These are phyloP conservation scores for Drosophila borborema DNA, from an alignment of 2,888 invertebrate genomes.

Conservation along the genomic window DNA sequence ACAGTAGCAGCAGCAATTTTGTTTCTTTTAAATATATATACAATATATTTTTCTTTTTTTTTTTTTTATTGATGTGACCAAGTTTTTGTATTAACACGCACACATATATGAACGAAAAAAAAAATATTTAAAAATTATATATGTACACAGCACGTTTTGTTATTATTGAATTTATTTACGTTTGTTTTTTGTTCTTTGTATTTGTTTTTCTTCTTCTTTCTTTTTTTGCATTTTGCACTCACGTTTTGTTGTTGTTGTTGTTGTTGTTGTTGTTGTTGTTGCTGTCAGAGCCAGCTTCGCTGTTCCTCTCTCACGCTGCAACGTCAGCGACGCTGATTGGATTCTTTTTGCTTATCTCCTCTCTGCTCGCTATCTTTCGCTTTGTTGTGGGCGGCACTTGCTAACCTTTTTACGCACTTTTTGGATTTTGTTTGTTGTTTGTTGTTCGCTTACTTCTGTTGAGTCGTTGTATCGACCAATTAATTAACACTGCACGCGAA, in stretches of 20 bases:
- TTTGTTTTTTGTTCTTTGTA: not conserved
- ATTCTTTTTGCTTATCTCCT: slow-evolving; percentile 13
- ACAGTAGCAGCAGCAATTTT: slow-evolving; percentile 12
- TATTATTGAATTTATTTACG: slow-evolving; percentile 36
- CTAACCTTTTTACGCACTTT: slow-evolving; percentile 46
- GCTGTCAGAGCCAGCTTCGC: slow-evolving; percentile 45
- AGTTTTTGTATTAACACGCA: slow-evolving; percentile 21
- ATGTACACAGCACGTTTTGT: slow-evolving; percentile 44
- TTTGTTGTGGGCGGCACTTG: slow-evolving; percentile 64
- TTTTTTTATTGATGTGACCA: slow-evolving; percentile 29
- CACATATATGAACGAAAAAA: slow-evolving; percentile 7
- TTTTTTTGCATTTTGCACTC: slow-evolving; percentile 53
- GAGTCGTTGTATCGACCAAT: slow-evolving; percentile 49
- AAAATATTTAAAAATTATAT: slow-evolving; percentile 8
- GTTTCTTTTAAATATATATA: too few relatives aligned
- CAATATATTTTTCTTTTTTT: not conserved
- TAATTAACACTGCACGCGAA: slow-evolving; percentile 61
- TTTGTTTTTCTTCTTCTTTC: too few relatives aligned
- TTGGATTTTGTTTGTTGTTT: slow-evolving; percentile 23
- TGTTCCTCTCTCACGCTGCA: slow-evolving; percentile 21
- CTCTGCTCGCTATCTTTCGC: slow-evolving; percentile 10
- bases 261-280: slow-evolving; percentile 37
- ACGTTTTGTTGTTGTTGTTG: slow-evolving; percentile 48
- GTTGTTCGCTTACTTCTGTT: slow-evolving; percentile 28
- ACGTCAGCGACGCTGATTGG: slow-evolving; percentile 28